Evolutionary conservation across 1,140 invertebrate genomes (phyloP).

Genomic region (Caenorhabditis remanei): DNA sequence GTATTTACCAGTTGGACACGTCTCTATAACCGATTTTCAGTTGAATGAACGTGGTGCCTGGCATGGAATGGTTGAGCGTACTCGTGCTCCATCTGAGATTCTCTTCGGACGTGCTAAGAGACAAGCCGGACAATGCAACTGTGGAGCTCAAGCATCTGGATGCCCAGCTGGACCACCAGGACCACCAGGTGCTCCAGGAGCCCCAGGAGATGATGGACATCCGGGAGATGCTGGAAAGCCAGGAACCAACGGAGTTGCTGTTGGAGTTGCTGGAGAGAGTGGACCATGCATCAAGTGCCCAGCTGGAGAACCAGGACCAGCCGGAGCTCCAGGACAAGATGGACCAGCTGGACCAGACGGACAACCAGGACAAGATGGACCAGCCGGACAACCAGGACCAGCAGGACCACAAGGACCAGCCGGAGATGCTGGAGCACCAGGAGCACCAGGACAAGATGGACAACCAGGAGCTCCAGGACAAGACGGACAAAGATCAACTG

Average conservation of each 20-base stretch:
- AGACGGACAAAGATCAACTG: constrained; percentile 63
- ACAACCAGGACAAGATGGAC: constrained; percentile 67
- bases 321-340: constrained; percentile 60
- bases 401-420: constrained; percentile 73
- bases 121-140: constrained; percentile 57
- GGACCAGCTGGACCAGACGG: constrained; percentile 57
- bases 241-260: constrained; percentile 42
- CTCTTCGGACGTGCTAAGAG: constrained; percentile 56
- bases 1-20: not conserved
- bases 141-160: constrained; percentile 30
- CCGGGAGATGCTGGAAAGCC: constrained; percentile 53
- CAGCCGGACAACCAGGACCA: constrained; percentile 72
- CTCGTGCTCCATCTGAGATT: constrained; percentile 10
- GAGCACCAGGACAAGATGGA: constrained; percentile 67
- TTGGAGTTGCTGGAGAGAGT: not conserved
- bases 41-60: constrained; percentile 49
- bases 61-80: constrained; percentile 54
- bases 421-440: constrained; percentile 73
- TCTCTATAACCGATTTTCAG: not conserved
- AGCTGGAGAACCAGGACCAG: constrained; percentile 62
- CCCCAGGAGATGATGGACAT: constrained; percentile 54
- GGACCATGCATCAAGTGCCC: constrained; percentile 62
- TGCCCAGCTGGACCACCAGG: constrained; percentile 74
- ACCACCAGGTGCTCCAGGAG: constrained; percentile 72
- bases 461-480: constrained; percentile 61